Percentiles rank a stretch among this genome's conserved stretches.
phyloP scores from a whole-genome alignment of 2,797 vertebrate species.

The Micromesistius poutassou region DNA sequence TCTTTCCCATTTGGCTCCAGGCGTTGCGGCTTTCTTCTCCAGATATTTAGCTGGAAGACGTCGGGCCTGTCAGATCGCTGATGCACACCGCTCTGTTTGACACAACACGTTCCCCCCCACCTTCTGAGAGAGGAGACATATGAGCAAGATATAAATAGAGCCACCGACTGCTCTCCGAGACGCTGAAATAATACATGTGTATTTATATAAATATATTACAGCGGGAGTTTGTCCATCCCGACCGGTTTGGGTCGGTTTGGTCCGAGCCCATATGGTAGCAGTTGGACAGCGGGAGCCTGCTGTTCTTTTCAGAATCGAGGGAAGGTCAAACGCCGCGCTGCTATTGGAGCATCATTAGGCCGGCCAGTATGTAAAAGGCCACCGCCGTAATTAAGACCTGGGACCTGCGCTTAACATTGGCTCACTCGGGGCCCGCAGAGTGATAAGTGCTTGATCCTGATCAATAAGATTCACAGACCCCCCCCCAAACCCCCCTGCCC shows the following conservation, averaged over 20 bases:
- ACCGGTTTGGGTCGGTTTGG: not conserved
- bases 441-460: slow-evolving; percentile 80
- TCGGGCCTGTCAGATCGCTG: not conserved
- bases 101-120: not conserved
- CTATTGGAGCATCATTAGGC: slow-evolving; percentile 64
- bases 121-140: too few relatives aligned
- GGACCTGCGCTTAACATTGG: slow-evolving; percentile 68
- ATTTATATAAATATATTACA: not conserved
- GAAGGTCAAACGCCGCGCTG: slow-evolving; percentile 60
- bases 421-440: slow-evolving; percentile 70
- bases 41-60: not conserved
- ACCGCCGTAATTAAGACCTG: slow-evolving; percentile 73
- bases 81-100: not conserved
- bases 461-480: slow-evolving; percentile 76
- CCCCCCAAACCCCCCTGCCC: slow-evolving; percentile 67
- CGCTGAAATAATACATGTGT: too few relatives aligned
- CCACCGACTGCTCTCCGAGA: too few relatives aligned
- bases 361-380: slow-evolving; percentile 64
- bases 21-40: not conserved
- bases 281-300: not conserved
- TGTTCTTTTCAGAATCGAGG: not conserved
- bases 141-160: too few relatives aligned
- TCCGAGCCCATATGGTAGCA: not conserved
- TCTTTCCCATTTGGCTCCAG: not conserved
- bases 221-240: not conserved